phyloP scores from a whole-genome alignment of 1,140 invertebrate species.

The Wiebesia pumilae region DNA sequence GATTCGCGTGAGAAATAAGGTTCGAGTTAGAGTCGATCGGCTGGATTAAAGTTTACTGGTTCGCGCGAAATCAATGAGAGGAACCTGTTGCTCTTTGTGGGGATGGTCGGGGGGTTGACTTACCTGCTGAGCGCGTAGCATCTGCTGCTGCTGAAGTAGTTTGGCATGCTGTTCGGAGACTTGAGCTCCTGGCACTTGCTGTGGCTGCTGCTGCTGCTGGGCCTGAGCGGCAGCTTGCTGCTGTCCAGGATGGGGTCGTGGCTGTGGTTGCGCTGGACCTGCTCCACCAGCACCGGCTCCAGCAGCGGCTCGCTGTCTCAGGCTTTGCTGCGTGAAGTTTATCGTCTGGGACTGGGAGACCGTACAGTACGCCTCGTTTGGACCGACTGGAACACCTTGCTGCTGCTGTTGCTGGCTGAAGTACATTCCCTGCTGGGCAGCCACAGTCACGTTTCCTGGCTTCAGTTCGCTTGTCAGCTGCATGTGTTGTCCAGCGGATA shows the following conservation, averaged over 20 bases:
- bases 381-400: slow-evolving; percentile 66
- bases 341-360: slow-evolving; percentile 88
- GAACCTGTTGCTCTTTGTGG: neutral
- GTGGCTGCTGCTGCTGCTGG: slow-evolving; percentile 66
- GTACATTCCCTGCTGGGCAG: slow-evolving; percentile 86
- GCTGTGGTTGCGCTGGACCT: slow-evolving; percentile 78
- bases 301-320: slow-evolving; percentile 67
- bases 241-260: slow-evolving; percentile 72
- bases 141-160: slow-evolving; percentile 76
- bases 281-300: slow-evolving; percentile 66
- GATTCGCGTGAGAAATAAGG: neutral
- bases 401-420: slow-evolving; percentile 77
- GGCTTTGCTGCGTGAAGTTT: slow-evolving; percentile 86
- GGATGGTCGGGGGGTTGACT: neutral
- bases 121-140: slow-evolving; percentile 77
- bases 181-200: slow-evolving; percentile 77
- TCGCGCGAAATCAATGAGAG: neutral
- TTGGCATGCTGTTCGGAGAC: slow-evolving; percentile 79
- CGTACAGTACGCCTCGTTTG: slow-evolving; percentile 80
- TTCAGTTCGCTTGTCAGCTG: slow-evolving; percentile 83
- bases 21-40: neutral
- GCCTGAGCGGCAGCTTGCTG: slow-evolving; percentile 73
- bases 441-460: slow-evolving; percentile 80
- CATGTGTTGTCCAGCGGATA: slow-evolving; percentile 87
- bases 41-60: slow-evolving; percentile 3